Base-by-base conservation (phyloP, 2,888 invertebrate species). In the Ceraclea dissimilis region DNA sequence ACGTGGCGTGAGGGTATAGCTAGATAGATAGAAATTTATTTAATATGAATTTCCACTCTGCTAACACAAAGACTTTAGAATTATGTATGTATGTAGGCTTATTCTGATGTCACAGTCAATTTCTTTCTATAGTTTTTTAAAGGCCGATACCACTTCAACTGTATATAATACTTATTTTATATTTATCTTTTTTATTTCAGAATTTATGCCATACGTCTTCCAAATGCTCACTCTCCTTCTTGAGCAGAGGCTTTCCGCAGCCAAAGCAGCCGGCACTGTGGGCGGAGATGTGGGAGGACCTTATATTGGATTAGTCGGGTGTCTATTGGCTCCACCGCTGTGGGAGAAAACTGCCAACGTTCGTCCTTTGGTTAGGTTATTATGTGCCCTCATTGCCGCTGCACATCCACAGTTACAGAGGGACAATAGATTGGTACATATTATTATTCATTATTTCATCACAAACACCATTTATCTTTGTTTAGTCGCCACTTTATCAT, bases 171-270 rank as follows among this genome's bases (percentile, higher is more conserved):
- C n/a, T n/a, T n/a, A n/a, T n/a, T n/a, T n/a, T n/a, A n/a, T n/a
- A n/a, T n/a, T n/a, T n/a, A n/a, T n/a, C n/a, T n/a, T n/a, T 26
- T 26, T 26, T 26, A 10, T 78, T 71, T 21, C 80, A 84, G 98
- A 98, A 71, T 97, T 99, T 76, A 90, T 97, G 74, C 98, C 98
- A 0, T 99, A 99, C 73, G 93, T 96, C 49, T 97, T 99, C 71
- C 99, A 99, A 90, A 86, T 99, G 74, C 76, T 98, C 43, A 93
- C 96, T 0, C 76, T 97, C 18, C 75, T 97, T 56, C 79, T 98
- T 74, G 96, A 96, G 71, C 73, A 88, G 58, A 84, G 86, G 51
- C 74, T 75, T 1, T 34, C 57, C 2, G 46, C 48, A 34, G 57
- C 56, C n/a, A 68, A 65, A 51, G 66, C 64, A 17, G 66, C 70